A percentile compares a stretch with the other conserved stretches of the same genome.
Conservation (phyloP, 2,888 invertebrate species). For the Zeuzera pyrina region DNA sequence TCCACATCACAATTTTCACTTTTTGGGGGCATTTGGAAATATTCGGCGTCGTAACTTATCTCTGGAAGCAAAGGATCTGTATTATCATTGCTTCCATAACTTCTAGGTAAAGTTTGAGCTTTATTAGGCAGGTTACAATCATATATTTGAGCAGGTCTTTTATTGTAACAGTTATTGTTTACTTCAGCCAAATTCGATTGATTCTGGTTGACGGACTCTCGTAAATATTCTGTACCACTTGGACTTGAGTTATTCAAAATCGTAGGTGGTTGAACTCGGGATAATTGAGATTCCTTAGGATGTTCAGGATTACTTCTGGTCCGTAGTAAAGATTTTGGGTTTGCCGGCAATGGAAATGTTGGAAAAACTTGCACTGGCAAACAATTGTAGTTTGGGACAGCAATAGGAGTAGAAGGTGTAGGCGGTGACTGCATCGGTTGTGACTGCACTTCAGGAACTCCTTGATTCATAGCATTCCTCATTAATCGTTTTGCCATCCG, state of each 20-base stretch:
- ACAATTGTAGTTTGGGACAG: constrained; percentile 59
- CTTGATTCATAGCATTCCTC: constrained; percentile 75
- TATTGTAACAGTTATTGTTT: constrained; percentile 25
- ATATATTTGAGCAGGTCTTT: constrained; percentile 32
- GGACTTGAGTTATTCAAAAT: constrained; percentile 22
- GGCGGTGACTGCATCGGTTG: constrained; percentile 62
- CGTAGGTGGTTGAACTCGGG: not conserved
- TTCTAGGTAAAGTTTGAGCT: constrained; percentile 20
- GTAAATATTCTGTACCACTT: constrained; percentile 17
- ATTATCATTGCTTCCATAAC: constrained; percentile 30
- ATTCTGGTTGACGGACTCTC: constrained; percentile 29
- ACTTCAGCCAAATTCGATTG: constrained; percentile 22
- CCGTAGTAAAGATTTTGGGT: constrained; percentile 73
- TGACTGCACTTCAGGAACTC: constrained; percentile 77
- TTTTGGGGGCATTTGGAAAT: constrained; percentile 26
- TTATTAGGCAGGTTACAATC: constrained; percentile 26
- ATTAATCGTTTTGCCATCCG: constrained; percentile 86
- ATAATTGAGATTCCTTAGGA: constrained; percentile 16
- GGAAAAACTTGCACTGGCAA: constrained; percentile 68
- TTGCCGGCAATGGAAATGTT: constrained; percentile 79
- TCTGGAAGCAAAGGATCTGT: constrained; percentile 30
- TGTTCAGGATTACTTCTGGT: constrained; percentile 50
- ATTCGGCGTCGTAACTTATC: constrained; percentile 43
- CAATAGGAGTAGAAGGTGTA: constrained; percentile 56
- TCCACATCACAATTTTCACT: constrained; percentile 14